A percentile compares a stretch with the other conserved stretches of the same genome.
Conservation (phyloP, 2,797 vertebrate genomes). For the Arctocebus calabarensis region DNA sequence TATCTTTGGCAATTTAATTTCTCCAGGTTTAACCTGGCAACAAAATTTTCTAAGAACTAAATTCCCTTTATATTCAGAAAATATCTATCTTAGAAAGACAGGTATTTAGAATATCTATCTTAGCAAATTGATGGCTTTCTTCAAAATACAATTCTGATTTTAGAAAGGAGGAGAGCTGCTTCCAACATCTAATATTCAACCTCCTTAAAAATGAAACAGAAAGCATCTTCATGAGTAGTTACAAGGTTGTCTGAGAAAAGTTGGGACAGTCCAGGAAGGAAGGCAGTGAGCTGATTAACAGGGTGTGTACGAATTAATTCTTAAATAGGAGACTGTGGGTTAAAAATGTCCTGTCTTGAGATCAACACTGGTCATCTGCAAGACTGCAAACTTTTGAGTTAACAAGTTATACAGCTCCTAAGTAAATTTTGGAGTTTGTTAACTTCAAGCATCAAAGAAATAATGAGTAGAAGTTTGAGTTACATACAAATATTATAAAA, state of each 20-base stretch:
- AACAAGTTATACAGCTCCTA: background rate
- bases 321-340: background rate
- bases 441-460: slow-evolving; percentile 10
- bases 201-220: background rate
- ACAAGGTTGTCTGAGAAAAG: background rate
- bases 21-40: background rate
- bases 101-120: background rate
- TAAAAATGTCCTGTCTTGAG: background rate
- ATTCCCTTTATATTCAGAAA: background rate
- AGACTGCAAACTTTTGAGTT: background rate
- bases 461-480: background rate
- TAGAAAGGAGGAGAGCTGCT: background rate
- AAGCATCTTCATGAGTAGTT: background rate
- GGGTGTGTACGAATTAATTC: background rate
- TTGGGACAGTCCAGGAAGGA: background rate
- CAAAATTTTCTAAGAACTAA: background rate
- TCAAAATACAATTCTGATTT: slow-evolving; percentile 35
- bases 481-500: background rate
- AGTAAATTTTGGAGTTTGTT: background rate
- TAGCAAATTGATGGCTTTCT: background rate
- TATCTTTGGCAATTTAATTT: background rate
- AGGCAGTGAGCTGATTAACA: background rate
- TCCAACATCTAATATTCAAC: slow-evolving; percentile 24
- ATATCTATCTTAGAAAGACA: background rate
- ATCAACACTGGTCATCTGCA: background rate